These are phyloP conservation scores for Drosophila equinoxialis DNA, from an alignment of 1,140 invertebrate species.

Conservation along the genomic window DNA sequence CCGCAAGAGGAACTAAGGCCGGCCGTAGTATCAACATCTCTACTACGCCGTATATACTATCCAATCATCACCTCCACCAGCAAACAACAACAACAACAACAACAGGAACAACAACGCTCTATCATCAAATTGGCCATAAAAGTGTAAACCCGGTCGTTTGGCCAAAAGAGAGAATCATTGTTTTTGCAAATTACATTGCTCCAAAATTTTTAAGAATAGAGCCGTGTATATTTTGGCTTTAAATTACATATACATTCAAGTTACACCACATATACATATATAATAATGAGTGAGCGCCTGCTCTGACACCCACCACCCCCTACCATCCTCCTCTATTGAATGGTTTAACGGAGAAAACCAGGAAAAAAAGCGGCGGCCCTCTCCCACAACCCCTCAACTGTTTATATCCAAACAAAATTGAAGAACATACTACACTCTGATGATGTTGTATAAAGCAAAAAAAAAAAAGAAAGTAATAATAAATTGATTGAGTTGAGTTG, in stretches of 20 bases:
- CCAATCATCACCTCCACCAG: not conserved
- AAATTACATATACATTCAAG: conserved; percentile 35
- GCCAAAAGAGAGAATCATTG: conserved; percentile 10
- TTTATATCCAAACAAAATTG: conserved; percentile 20
- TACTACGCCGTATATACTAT: not conserved
- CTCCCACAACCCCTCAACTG: not conserved
- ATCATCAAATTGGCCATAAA: conserved; percentile 9
- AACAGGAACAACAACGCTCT: no score
- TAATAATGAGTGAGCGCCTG: not conserved
- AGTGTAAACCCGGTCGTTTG: not conserved
- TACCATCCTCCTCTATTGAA: no score
- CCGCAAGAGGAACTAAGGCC: conserved; percentile 65
- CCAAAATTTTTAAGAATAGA: conserved; percentile 1
- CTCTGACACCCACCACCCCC: not conserved
- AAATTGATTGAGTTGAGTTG: conserved; percentile 51
- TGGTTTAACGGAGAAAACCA: no score
- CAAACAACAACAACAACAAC: no score
- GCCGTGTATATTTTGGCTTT: conserved; percentile 48
- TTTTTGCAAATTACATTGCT: not conserved
- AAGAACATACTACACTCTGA: not conserved
- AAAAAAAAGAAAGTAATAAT: conserved; percentile 5
- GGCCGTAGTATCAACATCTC: not conserved
- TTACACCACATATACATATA: conserved; percentile 20
- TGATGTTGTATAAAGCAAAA: conserved; percentile 15
- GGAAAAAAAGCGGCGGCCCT: no score